A percentile compares a stretch with the other conserved stretches of the same genome.
Evolutionary conservation across 2,797 vertebrate species (phyloP).

Genomic region (Syncerus caffer): DNA sequence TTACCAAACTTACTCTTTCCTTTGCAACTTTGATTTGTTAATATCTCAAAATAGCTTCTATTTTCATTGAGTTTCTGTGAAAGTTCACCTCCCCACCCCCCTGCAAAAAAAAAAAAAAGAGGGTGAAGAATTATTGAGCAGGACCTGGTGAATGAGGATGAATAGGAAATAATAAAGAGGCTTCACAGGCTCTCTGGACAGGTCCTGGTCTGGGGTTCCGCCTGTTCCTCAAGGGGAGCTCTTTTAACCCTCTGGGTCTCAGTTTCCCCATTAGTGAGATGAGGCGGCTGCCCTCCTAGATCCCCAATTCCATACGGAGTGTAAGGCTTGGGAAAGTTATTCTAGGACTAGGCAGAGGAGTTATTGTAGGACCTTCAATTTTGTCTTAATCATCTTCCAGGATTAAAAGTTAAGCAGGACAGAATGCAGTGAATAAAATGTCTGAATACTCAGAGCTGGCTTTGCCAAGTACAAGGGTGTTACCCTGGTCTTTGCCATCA

Average conservation of each 20-base stretch:
- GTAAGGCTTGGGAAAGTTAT: not conserved
- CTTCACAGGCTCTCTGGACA: not conserved
- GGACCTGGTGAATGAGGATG: not conserved
- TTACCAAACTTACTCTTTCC: not conserved
- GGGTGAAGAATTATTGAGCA: not conserved
- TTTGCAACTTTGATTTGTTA: constrained; percentile 30
- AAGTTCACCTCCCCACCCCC: not conserved
- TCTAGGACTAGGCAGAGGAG: not conserved
- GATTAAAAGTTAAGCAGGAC: not conserved
- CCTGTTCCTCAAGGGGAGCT: not conserved
- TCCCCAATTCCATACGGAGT: not conserved
- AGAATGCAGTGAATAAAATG: not conserved
- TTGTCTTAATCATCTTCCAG: constrained; percentile 32
- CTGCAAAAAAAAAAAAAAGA: not conserved
- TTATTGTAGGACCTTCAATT: not conserved
- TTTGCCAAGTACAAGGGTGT: not conserved
- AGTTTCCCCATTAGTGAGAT: not conserved
- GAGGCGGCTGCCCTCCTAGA: not conserved
- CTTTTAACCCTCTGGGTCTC: not conserved
- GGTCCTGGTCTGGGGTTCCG: not conserved
- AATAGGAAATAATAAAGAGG: not conserved
- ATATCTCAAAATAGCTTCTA: not conserved
- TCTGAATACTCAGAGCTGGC: not conserved
- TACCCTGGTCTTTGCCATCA: not conserved
- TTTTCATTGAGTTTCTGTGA: constrained; percentile 26